These are phyloP conservation scores for Subanguina moxae DNA, from an alignment of 1,140 invertebrate genomes.

Conservation along the genomic window DNA sequence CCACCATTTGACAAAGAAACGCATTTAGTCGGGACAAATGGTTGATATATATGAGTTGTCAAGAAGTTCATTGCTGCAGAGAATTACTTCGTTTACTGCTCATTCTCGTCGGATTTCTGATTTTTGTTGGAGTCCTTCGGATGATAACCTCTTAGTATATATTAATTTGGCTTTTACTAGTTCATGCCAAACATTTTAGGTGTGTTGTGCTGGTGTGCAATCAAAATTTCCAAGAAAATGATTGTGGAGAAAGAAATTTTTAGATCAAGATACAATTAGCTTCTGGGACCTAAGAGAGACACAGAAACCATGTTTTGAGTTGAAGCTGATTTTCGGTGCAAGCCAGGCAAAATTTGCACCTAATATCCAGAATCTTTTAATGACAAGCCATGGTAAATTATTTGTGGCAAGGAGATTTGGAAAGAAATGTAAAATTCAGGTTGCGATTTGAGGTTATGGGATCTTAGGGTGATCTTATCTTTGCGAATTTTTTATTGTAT, in stretches of 20 bases:
- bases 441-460: constrained; percentile 35
- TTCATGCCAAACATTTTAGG: constrained; percentile 1
- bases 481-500: not conserved
- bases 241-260: constrained; percentile 11
- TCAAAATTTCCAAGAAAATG: too few species aligned
- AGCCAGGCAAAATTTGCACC: constrained; percentile 35
- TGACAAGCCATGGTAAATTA: constrained; percentile 27
- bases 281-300: constrained; percentile 40
- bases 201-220: not conserved
- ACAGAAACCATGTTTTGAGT: constrained; percentile 10
- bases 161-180: not conserved
- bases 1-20: not conserved
- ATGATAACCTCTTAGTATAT: constrained; percentile 27
- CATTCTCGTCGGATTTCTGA: constrained; percentile 27
- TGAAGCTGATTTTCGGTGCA: constrained; percentile 31
- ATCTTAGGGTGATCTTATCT: constrained; percentile 21
- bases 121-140: constrained; percentile 27
- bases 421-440: too few species aligned
- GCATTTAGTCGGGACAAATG: constrained; percentile 19
- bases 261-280: constrained; percentile 26
- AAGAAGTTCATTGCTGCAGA: constrained; percentile 4
- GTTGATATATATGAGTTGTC: constrained; percentile 20
- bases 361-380: constrained; percentile 17
- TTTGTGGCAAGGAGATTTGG: too few species aligned
- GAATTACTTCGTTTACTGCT: constrained; percentile 18